phyloP scores from a whole-genome alignment of 2,113 vertebrate genomes.

The Zapornia atra region DNA sequence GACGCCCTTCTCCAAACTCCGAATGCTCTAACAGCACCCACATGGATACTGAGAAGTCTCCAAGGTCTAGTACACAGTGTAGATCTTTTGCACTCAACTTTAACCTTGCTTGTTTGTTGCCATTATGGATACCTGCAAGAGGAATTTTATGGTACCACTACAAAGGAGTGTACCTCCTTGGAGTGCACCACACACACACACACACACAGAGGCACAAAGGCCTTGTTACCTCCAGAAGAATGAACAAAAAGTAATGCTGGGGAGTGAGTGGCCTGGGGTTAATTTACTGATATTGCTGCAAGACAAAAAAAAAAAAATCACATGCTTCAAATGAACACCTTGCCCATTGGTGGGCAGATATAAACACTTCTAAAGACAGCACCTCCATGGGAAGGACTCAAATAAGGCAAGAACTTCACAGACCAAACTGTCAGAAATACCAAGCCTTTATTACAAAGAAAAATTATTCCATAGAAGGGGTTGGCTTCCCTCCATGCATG shows the following conservation, averaged over 20 bases:
- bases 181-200: background rate
- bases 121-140: background rate
- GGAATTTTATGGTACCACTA: background rate
- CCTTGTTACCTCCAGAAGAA: background rate
- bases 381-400: background rate
- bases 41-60: background rate
- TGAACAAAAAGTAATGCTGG: background rate
- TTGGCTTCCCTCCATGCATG: background rate
- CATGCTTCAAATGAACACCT: background rate
- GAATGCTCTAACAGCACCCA: too few species aligned
- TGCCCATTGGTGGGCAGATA: background rate
- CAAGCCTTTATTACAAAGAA: conserved; percentile 74
- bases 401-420: conserved; percentile 12
- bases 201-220: background rate
- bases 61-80: background rate
- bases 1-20: too few species aligned
- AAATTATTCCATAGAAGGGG: background rate
- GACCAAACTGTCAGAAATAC: background rate
- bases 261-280: background rate
- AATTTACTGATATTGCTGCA: background rate
- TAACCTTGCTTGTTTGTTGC: background rate
- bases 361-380: background rate
- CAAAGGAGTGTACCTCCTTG: background rate
- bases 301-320: background rate
- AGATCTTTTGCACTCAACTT: background rate